These are phyloP conservation scores for Pseudochirops cupreus DNA, from an alignment of 2,797 vertebrate species.

Conservation along the genomic window DNA sequence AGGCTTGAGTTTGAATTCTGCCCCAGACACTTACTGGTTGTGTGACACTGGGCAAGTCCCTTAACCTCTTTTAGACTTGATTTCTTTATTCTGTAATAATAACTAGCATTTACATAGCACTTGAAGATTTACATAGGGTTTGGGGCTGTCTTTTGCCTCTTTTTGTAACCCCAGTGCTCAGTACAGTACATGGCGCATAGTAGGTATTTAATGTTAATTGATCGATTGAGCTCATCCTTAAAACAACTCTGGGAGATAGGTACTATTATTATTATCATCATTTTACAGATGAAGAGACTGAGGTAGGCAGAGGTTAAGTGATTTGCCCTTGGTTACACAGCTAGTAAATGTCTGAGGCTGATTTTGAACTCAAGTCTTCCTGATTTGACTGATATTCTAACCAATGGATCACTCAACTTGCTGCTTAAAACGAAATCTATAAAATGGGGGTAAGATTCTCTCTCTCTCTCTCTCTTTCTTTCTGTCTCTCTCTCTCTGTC, in stretches of 20 bases:
- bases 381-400: neutral
- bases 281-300: neutral
- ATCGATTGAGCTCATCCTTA: neutral
- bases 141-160: neutral
- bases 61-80: neutral
- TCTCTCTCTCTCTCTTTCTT: no score
- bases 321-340: neutral
- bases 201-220: neutral
- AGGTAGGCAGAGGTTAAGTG: neutral
- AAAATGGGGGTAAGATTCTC: neutral
- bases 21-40: neutral
- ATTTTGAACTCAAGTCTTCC: neutral
- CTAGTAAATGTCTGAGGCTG: neutral
- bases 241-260: neutral
- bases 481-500: no score
- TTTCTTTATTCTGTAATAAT: neutral
- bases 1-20: neutral
- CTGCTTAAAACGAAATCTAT: constrained; percentile 4
- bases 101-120: neutral
- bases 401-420: no score
- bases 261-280: neutral
- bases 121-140: neutral
- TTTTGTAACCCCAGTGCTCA: neutral
- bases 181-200: neutral
- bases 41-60: neutral